Percentiles rank a stretch among this genome's conserved stretches.
phyloP scores from a whole-genome alignment of 2,797 vertebrate species.

The Neosalanx taihuensis region DNA sequence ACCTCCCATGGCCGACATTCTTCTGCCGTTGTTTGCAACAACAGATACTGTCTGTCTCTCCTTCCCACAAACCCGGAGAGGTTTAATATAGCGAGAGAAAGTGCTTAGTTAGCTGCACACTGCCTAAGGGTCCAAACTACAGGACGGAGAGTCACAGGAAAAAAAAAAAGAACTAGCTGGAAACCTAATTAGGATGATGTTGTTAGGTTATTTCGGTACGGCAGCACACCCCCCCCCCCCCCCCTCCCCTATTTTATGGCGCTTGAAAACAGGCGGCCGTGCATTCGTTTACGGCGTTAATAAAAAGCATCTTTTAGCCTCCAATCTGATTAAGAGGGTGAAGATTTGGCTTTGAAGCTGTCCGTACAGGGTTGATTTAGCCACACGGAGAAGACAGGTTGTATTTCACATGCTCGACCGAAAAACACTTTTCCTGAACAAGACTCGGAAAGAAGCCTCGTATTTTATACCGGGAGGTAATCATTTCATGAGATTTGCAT shows the following conservation, averaged over 20 bases:
- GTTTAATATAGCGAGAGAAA: conserved; percentile 7
- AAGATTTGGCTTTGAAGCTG: conserved; percentile 21
- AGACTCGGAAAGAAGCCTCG: conserved; percentile 26
- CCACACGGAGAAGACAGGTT: conserved; percentile 28
- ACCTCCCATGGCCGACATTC: background rate
- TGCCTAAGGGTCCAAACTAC: conserved; percentile 1
- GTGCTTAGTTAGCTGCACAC: conserved; percentile 19
- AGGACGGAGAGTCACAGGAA: background rate
- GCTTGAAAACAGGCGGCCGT: conserved; percentile 19
- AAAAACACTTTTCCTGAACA: conserved; percentile 33
- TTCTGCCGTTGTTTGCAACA: conserved; percentile 16
- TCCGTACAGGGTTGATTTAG: conserved; percentile 39
- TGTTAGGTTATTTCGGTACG: conserved; percentile 22
- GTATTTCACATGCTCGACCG: conserved; percentile 33
- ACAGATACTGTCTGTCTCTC: conserved; percentile 5
- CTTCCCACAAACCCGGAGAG: conserved; percentile 17
- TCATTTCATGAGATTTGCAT: conserved; percentile 27
- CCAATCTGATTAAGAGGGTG: conserved; percentile 44
- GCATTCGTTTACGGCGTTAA: conserved; percentile 28
- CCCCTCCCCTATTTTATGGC: conserved; percentile 30
- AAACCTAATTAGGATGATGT: conserved; percentile 19
- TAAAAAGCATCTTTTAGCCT: conserved; percentile 42
- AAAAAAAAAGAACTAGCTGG: conserved; percentile 1
- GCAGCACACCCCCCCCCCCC: conserved; percentile 17
- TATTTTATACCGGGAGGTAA: conserved; percentile 33